Evolutionary conservation across 2,888 invertebrate genomes (phyloP).

Genomic region (Euspilapteryx auroguttella): DNA sequence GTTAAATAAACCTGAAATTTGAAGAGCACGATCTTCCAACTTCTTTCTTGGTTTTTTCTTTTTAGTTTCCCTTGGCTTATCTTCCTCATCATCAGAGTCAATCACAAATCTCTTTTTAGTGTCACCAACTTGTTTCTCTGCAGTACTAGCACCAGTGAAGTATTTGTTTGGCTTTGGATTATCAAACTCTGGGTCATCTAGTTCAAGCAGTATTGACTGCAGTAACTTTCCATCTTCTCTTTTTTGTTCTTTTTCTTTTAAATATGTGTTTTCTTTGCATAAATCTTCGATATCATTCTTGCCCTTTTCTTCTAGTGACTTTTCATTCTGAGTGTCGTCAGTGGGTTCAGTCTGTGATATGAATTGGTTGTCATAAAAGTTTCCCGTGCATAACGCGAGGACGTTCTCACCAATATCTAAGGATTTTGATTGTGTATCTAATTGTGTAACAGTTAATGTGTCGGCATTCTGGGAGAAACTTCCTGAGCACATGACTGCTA

Average conservation of each 20-base stretch:
- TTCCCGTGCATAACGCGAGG: constrained; percentile 58
- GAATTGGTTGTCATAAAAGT: constrained; percentile 51
- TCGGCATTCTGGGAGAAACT: constrained; percentile 27
- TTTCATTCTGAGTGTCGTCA: constrained; percentile 9
- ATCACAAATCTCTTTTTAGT: constrained; percentile 36
- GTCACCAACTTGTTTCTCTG: constrained; percentile 10
- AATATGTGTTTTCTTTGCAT: constrained; percentile 3
- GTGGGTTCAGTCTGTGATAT: constrained; percentile 23
- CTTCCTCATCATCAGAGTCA: constrained; percentile 35
- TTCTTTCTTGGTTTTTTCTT: constrained; percentile 27
- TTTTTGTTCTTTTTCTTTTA: constrained; percentile 6
- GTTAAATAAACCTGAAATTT: constrained; percentile 54
- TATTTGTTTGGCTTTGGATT: constrained; percentile 26
- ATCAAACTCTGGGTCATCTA: constrained; percentile 30
- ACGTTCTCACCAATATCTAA: constrained; percentile 47
- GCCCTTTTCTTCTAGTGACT: constrained; percentile 3
- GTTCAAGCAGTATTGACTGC: constrained; percentile 36
- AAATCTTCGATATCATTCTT: constrained; percentile 8
- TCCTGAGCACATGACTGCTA: constrained; percentile 62
- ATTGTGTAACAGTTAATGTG: constrained; percentile 33
- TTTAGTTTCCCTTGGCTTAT: constrained; percentile 7
- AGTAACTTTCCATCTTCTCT: constrained; percentile 14
- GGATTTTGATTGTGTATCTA: constrained; percentile 16
- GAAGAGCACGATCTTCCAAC: constrained; percentile 28
- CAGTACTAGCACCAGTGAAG: constrained; percentile 16